A percentile compares a stretch with the other conserved stretches of the same genome.
Evolutionary conservation across 2,888 invertebrate genomes (phyloP).

Genomic region (Halictus quadricinctus): DNA sequence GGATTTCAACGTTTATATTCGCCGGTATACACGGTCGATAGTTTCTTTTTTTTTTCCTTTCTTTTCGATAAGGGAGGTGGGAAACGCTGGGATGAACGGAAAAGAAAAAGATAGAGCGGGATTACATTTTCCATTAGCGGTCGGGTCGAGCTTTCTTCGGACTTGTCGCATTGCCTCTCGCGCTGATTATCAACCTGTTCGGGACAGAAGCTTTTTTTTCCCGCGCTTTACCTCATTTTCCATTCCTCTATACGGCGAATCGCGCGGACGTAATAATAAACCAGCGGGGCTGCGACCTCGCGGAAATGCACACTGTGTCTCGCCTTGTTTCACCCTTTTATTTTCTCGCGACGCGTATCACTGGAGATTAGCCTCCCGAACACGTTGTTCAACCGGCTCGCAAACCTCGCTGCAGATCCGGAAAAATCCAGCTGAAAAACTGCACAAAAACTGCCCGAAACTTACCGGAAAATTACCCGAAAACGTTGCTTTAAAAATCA

Average conservation of each 20-base stretch:
- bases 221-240: constrained; percentile 59
- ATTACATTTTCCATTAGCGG: constrained; percentile 76
- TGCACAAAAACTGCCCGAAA: too few species aligned
- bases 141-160: constrained; percentile 60
- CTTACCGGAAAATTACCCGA: neutral
- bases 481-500: neutral
- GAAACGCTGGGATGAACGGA: neutral
- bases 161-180: constrained; percentile 63
- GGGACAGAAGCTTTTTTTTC: constrained; percentile 54
- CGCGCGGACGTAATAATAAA: constrained; percentile 51
- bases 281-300: constrained; percentile 29
- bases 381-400: too few species aligned
- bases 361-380: constrained; percentile 24
- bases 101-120: constrained; percentile 51
- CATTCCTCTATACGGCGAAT: constrained; percentile 58
- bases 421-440: neutral
- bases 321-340: neutral
- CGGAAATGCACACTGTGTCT: constrained; percentile 30
- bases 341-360: neutral
- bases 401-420: neutral
- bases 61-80: neutral
- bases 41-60: constrained; percentile 8
- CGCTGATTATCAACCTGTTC: constrained; percentile 69
- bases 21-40: constrained; percentile 8
- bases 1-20: constrained; percentile 16